Evolutionary conservation across 2,888 invertebrate species (phyloP), one percentile per base, ranked within the genome.

Genomic region (Pyrrhosoma nymphula): DNA sequence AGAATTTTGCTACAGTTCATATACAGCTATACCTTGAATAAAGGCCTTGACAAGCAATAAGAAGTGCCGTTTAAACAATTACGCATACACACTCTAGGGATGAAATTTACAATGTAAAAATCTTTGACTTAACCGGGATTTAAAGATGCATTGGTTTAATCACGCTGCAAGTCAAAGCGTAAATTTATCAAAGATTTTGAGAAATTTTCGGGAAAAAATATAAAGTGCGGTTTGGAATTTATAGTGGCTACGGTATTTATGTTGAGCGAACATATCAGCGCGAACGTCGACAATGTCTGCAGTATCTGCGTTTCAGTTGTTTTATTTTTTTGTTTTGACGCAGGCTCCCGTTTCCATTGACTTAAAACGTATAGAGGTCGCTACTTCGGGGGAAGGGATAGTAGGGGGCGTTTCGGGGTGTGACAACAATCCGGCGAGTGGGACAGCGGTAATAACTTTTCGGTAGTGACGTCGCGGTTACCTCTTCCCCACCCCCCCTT

Each of bases 371-470:
- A 35, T 18, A 82, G 82, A 82, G 82, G 16, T 82, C 14, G 82
- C 35, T 35, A n/a, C 82, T 47, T 47, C 4, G 47, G 82, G 18
- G 35, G 60, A n/a, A n/a, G n/a, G n/a, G n/a, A n/a, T n/a, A n/a
- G n/a, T n/a, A n/a, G 60, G 60, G 60, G 20, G 1, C 1, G 3
- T 60, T 60, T 16, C 0, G n/a, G 30, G 35, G 35, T 30, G 82
- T 82, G 35, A 82, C 82, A 82, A 82, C 82, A 35, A 82, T 14
- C 35, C 35, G n/a, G 26, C 16, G 14, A 4, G 82, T 35, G n/a
- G 26, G 26, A 69, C 69, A 20, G 82, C 82, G 35, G 82, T n/a
- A 82, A 30, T 82, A 82, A 82, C 82, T 82, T 82, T 82, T 82
- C 35, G 82, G 12, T 8, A 16, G 30, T 82, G 82, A 82, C 82